Conservation (phyloP, 2,797 vertebrate species). For the Harpagifer antarcticus region DNA sequence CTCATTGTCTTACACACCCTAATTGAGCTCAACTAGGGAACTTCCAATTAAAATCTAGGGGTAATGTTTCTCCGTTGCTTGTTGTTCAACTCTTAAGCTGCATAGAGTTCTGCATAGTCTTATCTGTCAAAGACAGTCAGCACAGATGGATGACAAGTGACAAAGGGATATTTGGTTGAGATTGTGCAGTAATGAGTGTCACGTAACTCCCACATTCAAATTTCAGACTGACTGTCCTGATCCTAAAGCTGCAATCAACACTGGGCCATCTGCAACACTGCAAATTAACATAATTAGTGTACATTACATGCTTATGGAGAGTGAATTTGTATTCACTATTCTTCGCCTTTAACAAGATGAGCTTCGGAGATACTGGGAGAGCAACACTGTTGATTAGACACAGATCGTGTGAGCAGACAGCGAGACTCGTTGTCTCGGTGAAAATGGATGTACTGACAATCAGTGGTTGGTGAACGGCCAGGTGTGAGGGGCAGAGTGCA, state of each 20-base stretch:
- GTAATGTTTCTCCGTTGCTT: constrained; percentile 48
- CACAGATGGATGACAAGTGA: constrained; percentile 83
- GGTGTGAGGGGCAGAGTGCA: constrained; percentile 84
- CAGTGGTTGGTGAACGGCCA: constrained; percentile 77
- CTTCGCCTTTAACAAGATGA: constrained; percentile 77
- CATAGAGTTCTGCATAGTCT: constrained; percentile 60
- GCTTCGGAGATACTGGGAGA: constrained; percentile 68
- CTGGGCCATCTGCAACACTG: constrained; percentile 85
- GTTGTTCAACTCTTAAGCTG: constrained; percentile 67
- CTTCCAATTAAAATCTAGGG: constrained; percentile 79
- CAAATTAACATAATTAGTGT: constrained; percentile 89
- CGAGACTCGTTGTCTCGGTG: constrained; percentile 57
- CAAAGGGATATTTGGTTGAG: constrained; percentile 79
- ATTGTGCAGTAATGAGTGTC: constrained; percentile 83
- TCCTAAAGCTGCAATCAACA: constrained; percentile 87
- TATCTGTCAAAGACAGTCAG: constrained; percentile 79
- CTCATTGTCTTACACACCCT: constrained; percentile 65
- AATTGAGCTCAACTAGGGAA: constrained; percentile 60
- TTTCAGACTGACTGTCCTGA: constrained; percentile 77
- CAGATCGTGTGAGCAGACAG: constrained; percentile 58
- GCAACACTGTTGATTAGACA: constrained; percentile 75
- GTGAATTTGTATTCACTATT: constrained; percentile 80
- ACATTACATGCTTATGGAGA: constrained; percentile 86
- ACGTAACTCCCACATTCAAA: constrained; percentile 75
- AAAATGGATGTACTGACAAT: constrained; percentile 79